Evolutionary conservation across 2,113 vertebrate species (phyloP).

Genomic region (Polypterus bichir): DNA sequence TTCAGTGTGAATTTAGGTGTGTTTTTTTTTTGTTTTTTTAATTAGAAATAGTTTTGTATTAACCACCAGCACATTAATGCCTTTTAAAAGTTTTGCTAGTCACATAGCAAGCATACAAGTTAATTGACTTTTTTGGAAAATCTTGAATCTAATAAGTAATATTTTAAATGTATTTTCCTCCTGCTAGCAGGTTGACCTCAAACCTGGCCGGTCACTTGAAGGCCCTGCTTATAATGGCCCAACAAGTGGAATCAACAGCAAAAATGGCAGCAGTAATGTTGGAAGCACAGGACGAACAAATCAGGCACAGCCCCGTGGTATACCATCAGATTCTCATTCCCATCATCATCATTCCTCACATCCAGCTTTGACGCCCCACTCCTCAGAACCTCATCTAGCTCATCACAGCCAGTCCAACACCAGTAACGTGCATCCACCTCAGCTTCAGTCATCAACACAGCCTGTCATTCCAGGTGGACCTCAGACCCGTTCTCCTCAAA

Average conservation of each 20-base stretch:
- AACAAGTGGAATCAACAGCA: slow-evolving; percentile 16
- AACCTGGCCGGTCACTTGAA: slow-evolving; percentile 43
- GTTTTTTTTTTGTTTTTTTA: too few species aligned
- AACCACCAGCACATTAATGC: too few species aligned
- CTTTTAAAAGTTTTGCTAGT: too few species aligned
- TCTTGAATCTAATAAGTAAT: background rate
- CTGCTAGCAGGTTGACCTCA: slow-evolving; percentile 19
- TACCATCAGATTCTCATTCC: slow-evolving; percentile 25
- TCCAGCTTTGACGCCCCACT: slow-evolving; percentile 31
- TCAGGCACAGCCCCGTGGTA: slow-evolving; percentile 20
- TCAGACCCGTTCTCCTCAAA: slow-evolving; percentile 52
- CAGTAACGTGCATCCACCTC: slow-evolving; percentile 1
- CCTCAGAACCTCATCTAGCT: slow-evolving; percentile 22
- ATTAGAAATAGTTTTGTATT: too few species aligned
- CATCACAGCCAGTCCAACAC: slow-evolving; percentile 25
- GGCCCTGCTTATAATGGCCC: slow-evolving; percentile 58
- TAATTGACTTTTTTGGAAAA: too few species aligned
- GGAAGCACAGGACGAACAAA: background rate
- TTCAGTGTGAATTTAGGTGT: too few species aligned
- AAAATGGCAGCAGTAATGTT: background rate
- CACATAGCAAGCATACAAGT: too few species aligned
- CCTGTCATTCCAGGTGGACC: background rate
- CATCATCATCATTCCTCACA: slow-evolving; percentile 44
- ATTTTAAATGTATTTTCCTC: background rate
- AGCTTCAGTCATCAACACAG: background rate